Evolutionary conservation across 2,113 vertebrate genomes (phyloP), one percentile per base, ranked within the genome.

Genomic region (Amia ocellicauda): DNA sequence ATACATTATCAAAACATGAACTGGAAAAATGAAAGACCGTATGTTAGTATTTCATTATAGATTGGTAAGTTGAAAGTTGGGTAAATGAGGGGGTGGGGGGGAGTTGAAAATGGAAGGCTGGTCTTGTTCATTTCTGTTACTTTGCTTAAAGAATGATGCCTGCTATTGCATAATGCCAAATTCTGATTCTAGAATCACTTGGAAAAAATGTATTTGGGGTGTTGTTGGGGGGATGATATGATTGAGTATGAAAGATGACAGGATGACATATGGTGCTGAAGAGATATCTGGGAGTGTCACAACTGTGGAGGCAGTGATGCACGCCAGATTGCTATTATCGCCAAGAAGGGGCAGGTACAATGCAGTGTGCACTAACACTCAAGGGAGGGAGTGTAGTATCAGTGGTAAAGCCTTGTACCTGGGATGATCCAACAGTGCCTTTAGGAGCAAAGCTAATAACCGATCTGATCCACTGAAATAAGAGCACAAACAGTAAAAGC

Each of bases 391-490:
- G 64, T 61, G 64, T 50, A 63, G 72, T 3, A 22, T 64, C 61
- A 64, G 8, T 40, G 63, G 31, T 74, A 63, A 67, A 52, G 10
- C 36, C 69, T 61, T 76, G 66, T 88, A 88, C 86, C 86, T 89
- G 80, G 85, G 85, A 60, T 68, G 77, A 73, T 87, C 83, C 65
- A 78, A 79, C 68, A 89, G 80, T 75, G 83, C 83, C 73, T 63
- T 76, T 63, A 89, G 83, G 63, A 86, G 77, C 58, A 88, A 83
- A 45, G 83, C 76, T 84, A 87, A 82, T 76, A 87, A 84, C 75
- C 78, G 77, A 73, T 89, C 85, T 1, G 82, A 86, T 80, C 86
- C 87, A 78, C 87, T 89, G 84, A 69, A 77, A 73, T 60, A 72
- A 65, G 73, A 78, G 70, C 53, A 71, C 58, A 72, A 65, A 63